These are phyloP conservation scores for Luffia ferchaultella DNA, from an alignment of 2,888 invertebrate species.

Conservation along the genomic window DNA sequence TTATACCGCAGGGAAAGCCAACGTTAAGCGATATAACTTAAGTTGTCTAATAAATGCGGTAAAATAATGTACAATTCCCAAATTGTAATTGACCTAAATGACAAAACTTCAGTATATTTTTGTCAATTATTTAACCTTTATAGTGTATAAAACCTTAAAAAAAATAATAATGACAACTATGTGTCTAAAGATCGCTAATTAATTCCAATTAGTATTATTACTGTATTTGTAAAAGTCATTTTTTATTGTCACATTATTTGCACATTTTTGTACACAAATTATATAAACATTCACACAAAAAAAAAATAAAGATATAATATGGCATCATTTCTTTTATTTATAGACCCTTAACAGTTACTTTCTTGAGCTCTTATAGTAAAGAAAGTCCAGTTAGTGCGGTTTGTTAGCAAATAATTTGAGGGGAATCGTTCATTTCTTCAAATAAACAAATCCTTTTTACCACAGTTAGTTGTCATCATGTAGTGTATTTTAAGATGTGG, in stretches of 20 bases:
- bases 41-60: too few relatives aligned
- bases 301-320: conserved; percentile 37
- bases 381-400: too few relatives aligned
- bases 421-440: too few relatives aligned
- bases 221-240: conserved; percentile 39
- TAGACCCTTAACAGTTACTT: too few relatives aligned
- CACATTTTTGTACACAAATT: conserved; percentile 58
- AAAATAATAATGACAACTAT: conserved; percentile 12
- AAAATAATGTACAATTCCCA: not conserved
- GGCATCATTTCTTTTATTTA: too few relatives aligned
- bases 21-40: too few relatives aligned
- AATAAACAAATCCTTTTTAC: too few relatives aligned
- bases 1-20: too few relatives aligned
- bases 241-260: conserved; percentile 54
- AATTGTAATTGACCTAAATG: not conserved
- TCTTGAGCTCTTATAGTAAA: too few relatives aligned
- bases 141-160: conserved; percentile 4
- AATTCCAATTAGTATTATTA: conserved; percentile 37
- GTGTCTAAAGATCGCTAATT: conserved; percentile 16
- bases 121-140: not conserved
- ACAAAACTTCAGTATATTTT: not conserved
- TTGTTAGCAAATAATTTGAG: too few relatives aligned
- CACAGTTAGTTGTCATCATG: too few relatives aligned
- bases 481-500: too few relatives aligned
- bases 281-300: conserved; percentile 55